These are phyloP conservation scores for Papilio helenus DNA, from an alignment of 1,140 invertebrate species.

Conservation along the genomic window DNA sequence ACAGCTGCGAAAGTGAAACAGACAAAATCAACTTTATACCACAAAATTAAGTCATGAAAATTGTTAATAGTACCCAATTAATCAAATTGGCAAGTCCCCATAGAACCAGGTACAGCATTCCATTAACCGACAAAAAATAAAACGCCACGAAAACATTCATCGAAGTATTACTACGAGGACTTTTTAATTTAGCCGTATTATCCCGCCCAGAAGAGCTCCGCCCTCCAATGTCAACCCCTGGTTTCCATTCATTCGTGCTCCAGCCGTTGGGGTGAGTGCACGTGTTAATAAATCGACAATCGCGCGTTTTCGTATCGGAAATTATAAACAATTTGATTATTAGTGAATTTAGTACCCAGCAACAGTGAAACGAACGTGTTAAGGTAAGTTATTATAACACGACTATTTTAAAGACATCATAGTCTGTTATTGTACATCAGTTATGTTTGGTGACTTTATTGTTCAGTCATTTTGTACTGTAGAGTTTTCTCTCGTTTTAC, in stretches of 20 bases:
- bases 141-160: background rate
- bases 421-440: conserved; percentile 7
- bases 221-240: conserved; percentile 40
- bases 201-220: conserved; percentile 38
- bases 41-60: conserved; percentile 17
- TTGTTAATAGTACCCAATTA: background rate
- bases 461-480: conserved; percentile 18
- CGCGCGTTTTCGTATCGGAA: conserved; percentile 37
- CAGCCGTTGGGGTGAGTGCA: conserved; percentile 26
- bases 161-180: background rate
- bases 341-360: background rate
- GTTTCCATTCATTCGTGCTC: conserved; percentile 38
- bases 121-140: background rate
- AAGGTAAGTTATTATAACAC: conserved; percentile 22
- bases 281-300: background rate
- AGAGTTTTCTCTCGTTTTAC: conserved; percentile 13
- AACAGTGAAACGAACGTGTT: background rate
- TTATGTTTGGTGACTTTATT: conserved; percentile 35
- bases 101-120: background rate
- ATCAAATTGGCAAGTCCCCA: background rate
- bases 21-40: background rate
- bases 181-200: conserved; percentile 31
- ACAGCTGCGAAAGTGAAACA: conserved; percentile 53
- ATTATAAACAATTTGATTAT: conserved; percentile 31
- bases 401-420: conserved; percentile 23